Evolutionary conservation across 2,797 vertebrate species (phyloP).

Genomic region (Ispidina lecontei): DNA sequence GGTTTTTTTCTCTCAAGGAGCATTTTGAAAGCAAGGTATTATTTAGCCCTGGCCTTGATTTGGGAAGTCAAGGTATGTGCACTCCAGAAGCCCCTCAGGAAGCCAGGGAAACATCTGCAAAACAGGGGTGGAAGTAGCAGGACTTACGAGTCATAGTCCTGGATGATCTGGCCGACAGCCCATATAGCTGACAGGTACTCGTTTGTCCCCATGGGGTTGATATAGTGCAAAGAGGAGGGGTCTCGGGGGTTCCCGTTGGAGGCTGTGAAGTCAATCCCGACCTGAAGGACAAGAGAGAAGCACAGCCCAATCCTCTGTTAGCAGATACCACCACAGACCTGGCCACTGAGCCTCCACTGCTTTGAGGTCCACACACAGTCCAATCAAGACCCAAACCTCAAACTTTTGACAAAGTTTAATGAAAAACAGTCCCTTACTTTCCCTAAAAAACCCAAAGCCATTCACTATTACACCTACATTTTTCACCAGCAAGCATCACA

Average conservation of each 20-base stretch:
- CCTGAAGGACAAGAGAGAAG: slow-evolving; percentile 76
- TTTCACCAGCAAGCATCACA: background rate
- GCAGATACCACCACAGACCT: background rate
- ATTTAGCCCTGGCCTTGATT: background rate
- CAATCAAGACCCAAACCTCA: background rate
- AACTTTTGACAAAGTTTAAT: background rate
- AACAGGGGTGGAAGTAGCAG: background rate
- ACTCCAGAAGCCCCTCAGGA: background rate
- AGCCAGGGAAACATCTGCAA: background rate
- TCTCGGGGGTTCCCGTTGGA: slow-evolving; percentile 96
- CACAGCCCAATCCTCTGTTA: background rate
- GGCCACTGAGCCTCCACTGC: background rate
- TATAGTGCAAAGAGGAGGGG: slow-evolving; percentile 94
- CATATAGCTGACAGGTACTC: slow-evolving; percentile 96
- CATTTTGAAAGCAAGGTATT: background rate
- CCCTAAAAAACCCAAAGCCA: background rate
- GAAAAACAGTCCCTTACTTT: background rate
- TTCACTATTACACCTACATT: background rate
- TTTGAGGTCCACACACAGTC: background rate
- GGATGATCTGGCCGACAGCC: slow-evolving; percentile 98
- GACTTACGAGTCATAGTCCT: slow-evolving; percentile 97
- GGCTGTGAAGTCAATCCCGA: slow-evolving; percentile 98
- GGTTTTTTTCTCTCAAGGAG: background rate
- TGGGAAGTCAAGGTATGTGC: background rate
- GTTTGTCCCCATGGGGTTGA: slow-evolving; percentile 95